Evolutionary conservation across 2,113 vertebrate genomes (phyloP), one percentile per base, ranked within the genome.

Genomic region (Rhodinocichla rosea): DNA sequence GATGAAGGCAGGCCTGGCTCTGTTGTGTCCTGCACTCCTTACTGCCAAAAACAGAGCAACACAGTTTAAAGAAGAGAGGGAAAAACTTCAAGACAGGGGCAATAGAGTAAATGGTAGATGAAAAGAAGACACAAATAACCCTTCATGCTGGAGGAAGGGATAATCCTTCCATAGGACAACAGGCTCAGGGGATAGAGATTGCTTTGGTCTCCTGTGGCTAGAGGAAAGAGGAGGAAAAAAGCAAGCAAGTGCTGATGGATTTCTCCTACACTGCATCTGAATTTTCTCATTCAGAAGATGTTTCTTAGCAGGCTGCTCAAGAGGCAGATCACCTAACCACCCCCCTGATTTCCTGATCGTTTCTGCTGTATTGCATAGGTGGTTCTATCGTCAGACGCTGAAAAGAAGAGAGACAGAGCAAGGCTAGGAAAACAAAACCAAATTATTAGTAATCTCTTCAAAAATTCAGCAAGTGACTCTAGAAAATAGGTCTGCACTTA

Each of bases 371-470:
- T 47, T 76, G 45, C 0, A 1, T 87, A 82, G 82, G 76, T 80
- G 64, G 67, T 89, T 91, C 79, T 94, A 83, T 79, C 88, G 90
- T 91, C 96, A 97, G 94, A 88, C 37, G 80, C 64, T 44, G 37
- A 65, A 95, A 91, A 67, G 35, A 85, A 83, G 73, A 91, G 74
- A 94, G 50, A 39, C n/a, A 39, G 52, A 92, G 39, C 16, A 49
- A 78, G 15, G 52, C 62, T 89, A 86, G 45, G 56, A 85, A 96
- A 97, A 92, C 2, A 7, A 85, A 90, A 92, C 16, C 73, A 94
- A 83, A 95, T 59, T 42, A 52, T 59, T 79, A 63, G 27, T 30
- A 32, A 67, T 77, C 77, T 90, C 39, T 83, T 82, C 44, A 69
- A 75, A 68, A 76, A 73, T 79, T 85, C 53, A 86, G 69, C 56